A percentile compares a stretch with the other conserved stretches of the same genome.
Evolutionary conservation across 2,113 vertebrate genomes (phyloP).

Genomic region (Misgurnus anguillicaudatus): DNA sequence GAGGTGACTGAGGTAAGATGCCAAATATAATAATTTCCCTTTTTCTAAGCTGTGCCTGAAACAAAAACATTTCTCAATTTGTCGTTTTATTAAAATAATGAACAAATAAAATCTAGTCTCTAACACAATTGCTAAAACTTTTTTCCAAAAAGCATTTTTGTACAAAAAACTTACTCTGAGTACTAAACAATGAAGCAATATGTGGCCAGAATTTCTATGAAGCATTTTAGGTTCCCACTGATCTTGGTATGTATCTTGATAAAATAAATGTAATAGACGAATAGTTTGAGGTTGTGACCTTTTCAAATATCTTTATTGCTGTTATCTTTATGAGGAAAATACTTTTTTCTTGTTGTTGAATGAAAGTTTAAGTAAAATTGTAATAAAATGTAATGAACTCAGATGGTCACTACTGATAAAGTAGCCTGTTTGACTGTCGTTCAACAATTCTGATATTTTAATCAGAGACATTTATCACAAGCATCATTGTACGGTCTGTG

Average conservation of each 20-base stretch:
- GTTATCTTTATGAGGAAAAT: not conserved
- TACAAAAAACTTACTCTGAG: too few relatives aligned
- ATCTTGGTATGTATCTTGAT: too few relatives aligned
- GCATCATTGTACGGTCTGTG: not conserved
- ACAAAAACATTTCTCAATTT: not conserved
- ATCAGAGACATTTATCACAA: not conserved
- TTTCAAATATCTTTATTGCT: not conserved
- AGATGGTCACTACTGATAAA: not conserved
- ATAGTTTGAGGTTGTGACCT: not conserved
- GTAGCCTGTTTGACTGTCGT: not conserved
- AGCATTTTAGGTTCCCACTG: too few relatives aligned
- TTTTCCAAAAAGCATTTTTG: too few relatives aligned
- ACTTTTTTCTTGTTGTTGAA: not conserved
- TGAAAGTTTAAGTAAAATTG: not conserved
- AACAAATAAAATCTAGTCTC: too few relatives aligned
- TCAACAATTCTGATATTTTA: not conserved
- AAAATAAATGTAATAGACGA: not conserved
- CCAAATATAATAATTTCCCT: not conserved
- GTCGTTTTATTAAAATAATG: not conserved
- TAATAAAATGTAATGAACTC: constrained; percentile 8
- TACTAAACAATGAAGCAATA: too few relatives aligned
- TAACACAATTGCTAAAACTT: too few relatives aligned
- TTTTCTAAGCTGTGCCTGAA: not conserved
- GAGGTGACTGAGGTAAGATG: constrained; percentile 8
- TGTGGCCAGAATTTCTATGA: too few relatives aligned